These are phyloP conservation scores for Ichneumon xanthorius DNA, from an alignment of 2,888 invertebrate genomes.

Conservation along the genomic window DNA sequence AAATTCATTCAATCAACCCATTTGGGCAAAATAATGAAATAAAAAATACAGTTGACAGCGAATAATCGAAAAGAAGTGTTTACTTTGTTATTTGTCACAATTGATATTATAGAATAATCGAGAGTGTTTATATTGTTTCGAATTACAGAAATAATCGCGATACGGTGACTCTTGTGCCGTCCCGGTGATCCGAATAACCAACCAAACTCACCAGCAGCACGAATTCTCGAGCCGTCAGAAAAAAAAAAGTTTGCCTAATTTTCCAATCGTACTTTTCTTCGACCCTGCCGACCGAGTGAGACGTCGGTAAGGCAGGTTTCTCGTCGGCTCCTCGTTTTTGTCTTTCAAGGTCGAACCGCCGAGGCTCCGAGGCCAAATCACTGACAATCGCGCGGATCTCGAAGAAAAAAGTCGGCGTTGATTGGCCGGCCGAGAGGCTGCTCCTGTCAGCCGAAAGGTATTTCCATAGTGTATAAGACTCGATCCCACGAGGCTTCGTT, in stretches of 20 bases:
- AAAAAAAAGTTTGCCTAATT: neutral
- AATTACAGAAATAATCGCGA: no score
- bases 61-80: no score
- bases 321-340: neutral
- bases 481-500: slow-evolving; percentile 52
- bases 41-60: no score
- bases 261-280: neutral
- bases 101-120: no score
- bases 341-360: neutral
- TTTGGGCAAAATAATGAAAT: no score
- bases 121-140: no score
- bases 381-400: slow-evolving; percentile 53
- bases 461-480: slow-evolving; percentile 50
- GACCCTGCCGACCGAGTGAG: neutral
- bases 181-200: neutral
- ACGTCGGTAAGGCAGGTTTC: neutral
- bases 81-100: no score
- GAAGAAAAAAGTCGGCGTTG: slow-evolving; percentile 10
- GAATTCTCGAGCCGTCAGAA: neutral
- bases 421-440: slow-evolving; percentile 17
- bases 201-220: slow-evolving; percentile 16
- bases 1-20: no score
- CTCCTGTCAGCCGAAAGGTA: slow-evolving; percentile 55
- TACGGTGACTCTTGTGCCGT: neutral
- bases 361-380: slow-evolving; percentile 29